Evolutionary conservation across 2,888 invertebrate genomes (phyloP), one percentile per base, ranked within the genome.

Genomic region (Drosophila infuscata): DNA sequence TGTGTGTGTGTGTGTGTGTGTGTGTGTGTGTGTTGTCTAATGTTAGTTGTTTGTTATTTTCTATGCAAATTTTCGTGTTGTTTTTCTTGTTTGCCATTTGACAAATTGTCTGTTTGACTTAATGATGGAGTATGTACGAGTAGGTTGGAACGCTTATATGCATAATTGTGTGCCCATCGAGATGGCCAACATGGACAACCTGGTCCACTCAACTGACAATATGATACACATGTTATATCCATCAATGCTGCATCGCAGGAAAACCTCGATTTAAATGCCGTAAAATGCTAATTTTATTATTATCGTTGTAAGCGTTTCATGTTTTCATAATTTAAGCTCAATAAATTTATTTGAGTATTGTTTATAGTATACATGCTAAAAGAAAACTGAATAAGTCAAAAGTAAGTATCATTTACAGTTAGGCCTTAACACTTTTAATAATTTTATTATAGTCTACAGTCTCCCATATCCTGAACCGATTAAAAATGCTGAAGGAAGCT

Each of bases 21-120:
- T 60, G 48, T 58, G 54, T 48, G 25, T 61, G 48, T 33, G 56
- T 66, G 68, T 74, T 81, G 81, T 81, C 83, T 88, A 86, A 86
- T 88, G 82, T 74, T 74, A 75, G 83, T 83, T 86, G 88, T 88
- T 85, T 88, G 81, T 81, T 82, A 73, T 85, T 86, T 83, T 85
- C 76, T 78, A 88, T 86, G 83, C 86, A 86, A 86, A 86, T 83
- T 81, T 82, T 78, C 76, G 70, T 78, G 83, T 78, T 80, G 63
- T 61, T 71, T 72, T 70, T 73, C 76, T 59, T 70, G 73, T 79
- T 79, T 79, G 70, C 56, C 68, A 74, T 82, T 88, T 88, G 84
- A 83, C 88, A 85, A 85, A 86, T 86, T 83, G 87, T 86, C 88
- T 83, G 85, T 80, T 88, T 65, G 82, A 80, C 83, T 86, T 85